A percentile compares a stretch with the other conserved stretches of the same genome.
Conservation (phyloP, 23 tunicate genomes). For the Trididemnum miniatum region DNA sequence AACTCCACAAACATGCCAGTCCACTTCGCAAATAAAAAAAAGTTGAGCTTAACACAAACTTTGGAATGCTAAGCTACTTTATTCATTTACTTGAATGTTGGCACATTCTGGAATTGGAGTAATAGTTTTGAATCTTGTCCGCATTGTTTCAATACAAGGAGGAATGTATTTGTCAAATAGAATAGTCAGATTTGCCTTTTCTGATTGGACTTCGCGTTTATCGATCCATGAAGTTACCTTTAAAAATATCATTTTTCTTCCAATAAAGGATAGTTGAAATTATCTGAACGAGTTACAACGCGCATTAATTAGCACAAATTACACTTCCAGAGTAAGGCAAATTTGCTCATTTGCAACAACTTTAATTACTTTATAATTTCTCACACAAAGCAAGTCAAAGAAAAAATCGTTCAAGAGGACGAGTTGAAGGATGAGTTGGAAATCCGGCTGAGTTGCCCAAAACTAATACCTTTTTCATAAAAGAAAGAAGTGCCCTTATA, state of each 20-base stretch:
- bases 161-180: conserved; percentile 98
- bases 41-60: background rate
- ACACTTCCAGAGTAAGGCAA: too few species aligned
- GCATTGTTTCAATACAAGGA: conserved; percentile 68
- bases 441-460: too few species aligned
- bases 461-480: too few species aligned
- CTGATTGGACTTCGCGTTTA: conserved; percentile 88
- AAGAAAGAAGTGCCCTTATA: too few species aligned
- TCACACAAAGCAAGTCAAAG: too few species aligned
- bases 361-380: too few species aligned
- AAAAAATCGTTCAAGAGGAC: too few species aligned
- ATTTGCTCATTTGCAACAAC: too few species aligned
- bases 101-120: conserved; percentile 99
- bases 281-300: too few species aligned
- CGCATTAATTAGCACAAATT: too few species aligned
- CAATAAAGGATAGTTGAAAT: too few species aligned
- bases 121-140: conserved; percentile 84
- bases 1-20: background rate
- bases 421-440: too few species aligned
- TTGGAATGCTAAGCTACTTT: background rate
- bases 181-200: conserved; percentile 93
- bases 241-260: background rate
- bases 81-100: conserved; percentile 68
- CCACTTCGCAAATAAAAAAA: background rate
- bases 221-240: conserved; percentile 98